These are phyloP conservation scores for Mustela lutreola DNA, from an alignment of 2,113 vertebrate species.

Conservation along the genomic window DNA sequence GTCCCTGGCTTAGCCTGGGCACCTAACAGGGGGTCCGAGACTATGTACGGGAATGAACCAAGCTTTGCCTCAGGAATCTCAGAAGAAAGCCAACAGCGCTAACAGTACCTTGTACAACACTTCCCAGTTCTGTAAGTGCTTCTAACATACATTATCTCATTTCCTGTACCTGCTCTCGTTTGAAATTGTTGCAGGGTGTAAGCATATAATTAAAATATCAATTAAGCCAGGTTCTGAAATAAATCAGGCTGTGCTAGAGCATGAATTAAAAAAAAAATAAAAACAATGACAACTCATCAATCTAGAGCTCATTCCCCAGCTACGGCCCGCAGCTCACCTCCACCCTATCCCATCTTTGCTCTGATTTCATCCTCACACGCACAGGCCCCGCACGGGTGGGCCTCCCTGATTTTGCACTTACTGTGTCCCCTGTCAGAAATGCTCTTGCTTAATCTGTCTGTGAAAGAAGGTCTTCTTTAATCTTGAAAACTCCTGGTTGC, in stretches of 20 bases:
- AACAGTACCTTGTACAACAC: not conserved
- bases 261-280: not conserved
- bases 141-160: not conserved
- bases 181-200: slow-evolving; percentile 14
- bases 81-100: not conserved
- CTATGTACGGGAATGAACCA: too few species aligned
- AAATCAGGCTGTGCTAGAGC: slow-evolving; percentile 1
- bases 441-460: not conserved
- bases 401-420: not conserved
- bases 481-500: not conserved
- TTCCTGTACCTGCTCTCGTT: slow-evolving; percentile 44
- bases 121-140: not conserved
- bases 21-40: fast-evolving
- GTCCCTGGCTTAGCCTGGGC: not conserved
- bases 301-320: not conserved
- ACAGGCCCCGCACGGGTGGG: fast-evolving
- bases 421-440: not conserved
- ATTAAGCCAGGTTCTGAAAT: slow-evolving; percentile 37
- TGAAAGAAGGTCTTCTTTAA: not conserved
- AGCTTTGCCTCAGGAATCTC: not conserved
- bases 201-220: slow-evolving; percentile 64
- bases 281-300: not conserved
- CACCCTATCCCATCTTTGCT: not conserved
- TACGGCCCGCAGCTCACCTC: not conserved
- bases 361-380: not conserved